These are phyloP conservation scores for Silvanus unidentatus DNA, from an alignment of 2,888 invertebrate genomes.

Conservation along the genomic window DNA sequence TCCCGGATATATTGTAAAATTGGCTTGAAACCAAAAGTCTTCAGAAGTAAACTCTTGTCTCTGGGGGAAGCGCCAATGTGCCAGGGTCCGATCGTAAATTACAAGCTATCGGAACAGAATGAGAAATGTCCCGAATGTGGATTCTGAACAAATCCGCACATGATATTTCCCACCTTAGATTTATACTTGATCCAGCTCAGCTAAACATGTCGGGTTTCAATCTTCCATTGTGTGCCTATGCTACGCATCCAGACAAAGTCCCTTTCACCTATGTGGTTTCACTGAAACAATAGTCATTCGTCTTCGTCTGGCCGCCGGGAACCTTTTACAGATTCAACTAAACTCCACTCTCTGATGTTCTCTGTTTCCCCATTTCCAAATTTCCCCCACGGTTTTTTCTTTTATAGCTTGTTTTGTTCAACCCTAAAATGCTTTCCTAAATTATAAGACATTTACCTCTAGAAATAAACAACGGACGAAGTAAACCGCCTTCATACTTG, in stretches of 20 bases:
- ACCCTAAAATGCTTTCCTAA: no score
- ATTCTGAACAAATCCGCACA: slow-evolving; percentile 37
- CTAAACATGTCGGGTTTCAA: slow-evolving; percentile 19
- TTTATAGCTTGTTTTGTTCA: no score
- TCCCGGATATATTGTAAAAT: slow-evolving; percentile 29
- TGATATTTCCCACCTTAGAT: slow-evolving; percentile 38
- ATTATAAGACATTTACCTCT: no score
- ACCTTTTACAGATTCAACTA: not conserved
- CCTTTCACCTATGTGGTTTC: slow-evolving; percentile 16
- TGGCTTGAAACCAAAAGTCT: slow-evolving; percentile 26
- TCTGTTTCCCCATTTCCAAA: no score
- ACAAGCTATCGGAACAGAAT: slow-evolving; percentile 30
- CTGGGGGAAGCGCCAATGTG: slow-evolving; percentile 18
- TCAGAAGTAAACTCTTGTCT: slow-evolving; percentile 28
- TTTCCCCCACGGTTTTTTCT: no score
- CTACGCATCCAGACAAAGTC: slow-evolving; percentile 12
- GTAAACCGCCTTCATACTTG: no score
- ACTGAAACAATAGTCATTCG: slow-evolving; percentile 18
- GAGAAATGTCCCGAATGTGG: slow-evolving; percentile 35
- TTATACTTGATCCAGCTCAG: slow-evolving; percentile 25
- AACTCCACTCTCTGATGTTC: not conserved
- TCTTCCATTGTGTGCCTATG: slow-evolving; percentile 20
- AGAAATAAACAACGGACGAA: no score
- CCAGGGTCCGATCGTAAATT: slow-evolving; percentile 27
- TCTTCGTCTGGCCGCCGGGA: slow-evolving; percentile 12